These are phyloP conservation scores for Dicrostonyx torquatus DNA, from an alignment of 2,797 vertebrate species.

Conservation along the genomic window DNA sequence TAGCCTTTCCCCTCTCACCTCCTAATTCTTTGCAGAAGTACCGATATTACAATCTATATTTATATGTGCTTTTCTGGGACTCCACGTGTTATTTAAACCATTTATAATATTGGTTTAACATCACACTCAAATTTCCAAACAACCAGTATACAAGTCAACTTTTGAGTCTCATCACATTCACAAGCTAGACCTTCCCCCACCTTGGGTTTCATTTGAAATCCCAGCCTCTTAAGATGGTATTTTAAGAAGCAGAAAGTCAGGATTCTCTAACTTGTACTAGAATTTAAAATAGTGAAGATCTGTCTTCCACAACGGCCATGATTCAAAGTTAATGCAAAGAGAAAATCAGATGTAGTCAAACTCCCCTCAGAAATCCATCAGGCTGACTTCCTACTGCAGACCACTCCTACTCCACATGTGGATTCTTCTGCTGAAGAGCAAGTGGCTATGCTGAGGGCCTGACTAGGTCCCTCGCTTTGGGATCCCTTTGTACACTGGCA, in stretches of 20 bases:
- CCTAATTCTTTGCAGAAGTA: background rate
- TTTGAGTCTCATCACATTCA: conserved; percentile 20
- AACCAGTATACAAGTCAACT: conserved; percentile 33
- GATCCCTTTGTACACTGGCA: accelerated
- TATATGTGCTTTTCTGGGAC: background rate
- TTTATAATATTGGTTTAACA: conserved; percentile 52
- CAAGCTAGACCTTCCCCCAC: background rate
- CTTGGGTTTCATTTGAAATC: conserved; percentile 35
- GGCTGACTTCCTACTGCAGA: accelerated
- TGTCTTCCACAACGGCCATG: background rate
- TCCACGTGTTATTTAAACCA: conserved; percentile 14
- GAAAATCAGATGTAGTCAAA: background rate
- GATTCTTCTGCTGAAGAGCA: background rate
- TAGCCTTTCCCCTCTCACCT: background rate
- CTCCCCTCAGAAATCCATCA: background rate
- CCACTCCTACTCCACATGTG: accelerated
- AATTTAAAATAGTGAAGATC: conserved; percentile 36
- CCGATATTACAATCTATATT: conserved; percentile 15
- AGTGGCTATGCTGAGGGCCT: background rate
- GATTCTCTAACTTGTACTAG: background rate
- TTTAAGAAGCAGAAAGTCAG: conserved; percentile 46
- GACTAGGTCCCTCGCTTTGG: background rate
- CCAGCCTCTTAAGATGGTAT: conserved; percentile 13
- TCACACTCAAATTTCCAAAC: conserved; percentile 25
- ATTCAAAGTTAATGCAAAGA: background rate